Conservation (phyloP, 2,797 vertebrate species). For the Rousettus madagascariensis region DNA sequence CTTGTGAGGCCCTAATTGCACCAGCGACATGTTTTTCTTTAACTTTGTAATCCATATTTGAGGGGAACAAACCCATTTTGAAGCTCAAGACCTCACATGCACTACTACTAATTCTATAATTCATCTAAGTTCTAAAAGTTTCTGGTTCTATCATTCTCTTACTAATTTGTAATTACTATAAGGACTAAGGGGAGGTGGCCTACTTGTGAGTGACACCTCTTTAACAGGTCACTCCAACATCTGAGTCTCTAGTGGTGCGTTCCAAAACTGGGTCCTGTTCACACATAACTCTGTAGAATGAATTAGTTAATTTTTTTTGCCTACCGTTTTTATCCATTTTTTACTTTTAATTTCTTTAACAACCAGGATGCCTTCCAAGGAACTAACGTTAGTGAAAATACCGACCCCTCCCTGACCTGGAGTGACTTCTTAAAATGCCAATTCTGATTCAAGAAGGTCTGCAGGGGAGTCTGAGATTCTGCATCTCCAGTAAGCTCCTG, state of each 20-base stretch:
- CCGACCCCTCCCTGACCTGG: not conserved
- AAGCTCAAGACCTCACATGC: not conserved
- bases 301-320: not conserved
- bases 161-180: conserved; percentile 65
- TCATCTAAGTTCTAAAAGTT: not conserved
- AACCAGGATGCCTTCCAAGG: not conserved
- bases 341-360: not conserved
- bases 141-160: not conserved
- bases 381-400: not conserved
- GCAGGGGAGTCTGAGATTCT: not conserved
- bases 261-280: conserved; percentile 49
- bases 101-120: not conserved
- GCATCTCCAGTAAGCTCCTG: not conserved
- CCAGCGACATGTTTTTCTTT: not conserved
- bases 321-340: not conserved
- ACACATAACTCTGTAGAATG: not conserved
- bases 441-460: not conserved
- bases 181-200: conserved; percentile 71
- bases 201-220: conserved; percentile 62
- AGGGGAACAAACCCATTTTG: not conserved
- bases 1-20: not conserved
- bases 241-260: conserved; percentile 53
- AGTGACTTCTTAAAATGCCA: not conserved
- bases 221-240: conserved; percentile 64
- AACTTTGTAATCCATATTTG: not conserved